Conservation (phyloP, 2,888 invertebrate species). For the Drosophila demipolita region DNA sequence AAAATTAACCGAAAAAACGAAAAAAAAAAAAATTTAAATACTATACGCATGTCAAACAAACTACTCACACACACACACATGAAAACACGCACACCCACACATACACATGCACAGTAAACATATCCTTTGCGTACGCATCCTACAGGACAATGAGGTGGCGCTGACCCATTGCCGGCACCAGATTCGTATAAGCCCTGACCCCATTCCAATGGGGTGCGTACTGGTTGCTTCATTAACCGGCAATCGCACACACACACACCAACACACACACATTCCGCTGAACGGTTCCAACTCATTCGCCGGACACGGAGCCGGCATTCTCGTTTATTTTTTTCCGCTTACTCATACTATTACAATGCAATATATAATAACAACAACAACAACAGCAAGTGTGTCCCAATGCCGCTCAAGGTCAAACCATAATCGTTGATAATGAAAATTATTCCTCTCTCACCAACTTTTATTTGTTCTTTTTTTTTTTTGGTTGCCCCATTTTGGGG, state of each 20-base stretch:
- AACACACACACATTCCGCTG: conserved; percentile 3
- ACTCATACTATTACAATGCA: conserved; percentile 69
- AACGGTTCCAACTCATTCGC: conserved; percentile 48
- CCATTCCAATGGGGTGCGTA: conserved; percentile 79
- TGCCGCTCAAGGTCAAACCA: conserved; percentile 83
- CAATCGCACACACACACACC: conserved; percentile 26
- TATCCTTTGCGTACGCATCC: conserved; percentile 17
- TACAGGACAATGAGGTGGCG: conserved; percentile 48
- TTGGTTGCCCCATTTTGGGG: conserved; percentile 32
- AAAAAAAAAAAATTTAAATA: conserved; percentile 64
- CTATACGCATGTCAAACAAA: conserved; percentile 54
- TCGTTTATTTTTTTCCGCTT: conserved; percentile 54
- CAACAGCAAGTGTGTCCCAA: conserved; percentile 59
- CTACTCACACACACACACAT: conserved; percentile 36
- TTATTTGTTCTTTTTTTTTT: conserved; percentile 9
- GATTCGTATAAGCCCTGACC: conserved; percentile 53
- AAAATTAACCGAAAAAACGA: conserved; percentile 78
- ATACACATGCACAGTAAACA: background rate
- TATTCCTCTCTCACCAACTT: conserved; percentile 53
- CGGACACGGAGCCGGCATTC: conserved; percentile 59
- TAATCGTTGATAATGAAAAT: conserved; percentile 84
- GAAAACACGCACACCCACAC: conserved; percentile 11
- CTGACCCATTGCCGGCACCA: conserved; percentile 21
- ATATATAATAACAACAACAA: conserved; percentile 60
- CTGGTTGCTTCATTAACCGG: conserved; percentile 71